Conservation (phyloP, 2,888 invertebrate species). For the Melanostoma mellinum region DNA sequence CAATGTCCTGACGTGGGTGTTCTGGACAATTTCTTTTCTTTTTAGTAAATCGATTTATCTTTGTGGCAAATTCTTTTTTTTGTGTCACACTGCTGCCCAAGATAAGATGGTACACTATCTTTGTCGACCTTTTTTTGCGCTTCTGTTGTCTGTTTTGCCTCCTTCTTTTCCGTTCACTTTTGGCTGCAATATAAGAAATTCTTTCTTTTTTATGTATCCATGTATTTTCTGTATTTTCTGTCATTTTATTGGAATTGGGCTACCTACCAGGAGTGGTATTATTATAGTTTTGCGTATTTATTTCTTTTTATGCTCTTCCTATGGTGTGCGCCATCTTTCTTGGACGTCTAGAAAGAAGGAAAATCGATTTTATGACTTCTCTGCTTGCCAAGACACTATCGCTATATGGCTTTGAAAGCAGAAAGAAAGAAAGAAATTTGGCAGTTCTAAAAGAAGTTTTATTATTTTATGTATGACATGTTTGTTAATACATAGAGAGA, state of each 20-base stretch:
- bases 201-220: conserved; percentile 44
- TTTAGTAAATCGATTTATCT: conserved; percentile 71
- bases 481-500: neutral
- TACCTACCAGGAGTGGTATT: conserved; percentile 61
- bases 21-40: conserved; percentile 65
- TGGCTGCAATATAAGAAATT: conserved; percentile 52
- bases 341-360: conserved; percentile 39
- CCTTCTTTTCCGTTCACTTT: conserved; percentile 7
- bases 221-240: conserved; percentile 51
- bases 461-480: conserved; percentile 39
- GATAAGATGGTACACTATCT: conserved; percentile 61
- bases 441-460: conserved; percentile 53
- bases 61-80: conserved; percentile 20
- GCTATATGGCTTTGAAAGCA: neutral
- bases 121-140: conserved; percentile 54
- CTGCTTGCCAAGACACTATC: neutral
- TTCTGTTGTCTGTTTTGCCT: conserved; percentile 15
- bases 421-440: conserved; percentile 52
- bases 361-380: conserved; percentile 68
- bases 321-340: conserved; percentile 59
- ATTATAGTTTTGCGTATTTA: conserved; percentile 55
- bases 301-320: conserved; percentile 14
- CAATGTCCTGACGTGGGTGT: conserved; percentile 56
- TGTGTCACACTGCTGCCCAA: conserved; percentile 48
- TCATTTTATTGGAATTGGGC: conserved; percentile 71